These are phyloP conservation scores for Apis mellifera DNA, from an alignment of 1,140 invertebrate genomes.

Conservation along the genomic window Amel_HAv3.1 CM009936.2:9862501-9863000, in stretches of 20 bases:
- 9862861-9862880: no score
- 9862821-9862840: no score
- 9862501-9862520: slow-evolving; percentile 35
- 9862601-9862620: background rate
- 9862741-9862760: background rate
- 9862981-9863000: background rate
- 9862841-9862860: no score
- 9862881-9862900: no score
- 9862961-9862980: no score
- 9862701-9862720: background rate
- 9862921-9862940: no score
- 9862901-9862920: no score
- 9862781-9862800: background rate
- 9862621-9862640: background rate
- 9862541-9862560: slow-evolving; percentile 44
- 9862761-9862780: slow-evolving; percentile 17
- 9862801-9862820: no score
- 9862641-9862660: background rate
- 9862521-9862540: slow-evolving; percentile 20
- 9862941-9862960: no score
- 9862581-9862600: slow-evolving; percentile 15
- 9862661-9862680: background rate
- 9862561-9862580: slow-evolving; percentile 29
- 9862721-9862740: background rate
- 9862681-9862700: background rate